Percentiles rank a stretch among this genome's conserved stretches.
phyloP scores from a whole-genome alignment of 2,888 invertebrate genomes.

The Drosophila colorata region DNA sequence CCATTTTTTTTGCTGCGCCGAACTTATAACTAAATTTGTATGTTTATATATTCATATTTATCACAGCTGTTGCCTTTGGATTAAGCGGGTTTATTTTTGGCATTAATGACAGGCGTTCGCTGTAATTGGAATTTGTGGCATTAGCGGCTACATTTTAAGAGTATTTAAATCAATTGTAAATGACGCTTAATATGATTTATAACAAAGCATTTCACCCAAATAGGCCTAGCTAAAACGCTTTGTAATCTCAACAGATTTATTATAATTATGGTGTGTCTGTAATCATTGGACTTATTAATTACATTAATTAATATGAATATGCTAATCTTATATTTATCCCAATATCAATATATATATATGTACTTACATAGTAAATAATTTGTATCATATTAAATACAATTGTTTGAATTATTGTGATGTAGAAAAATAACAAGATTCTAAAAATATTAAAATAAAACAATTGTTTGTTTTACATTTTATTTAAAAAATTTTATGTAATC shows the following conservation, averaged over 20 bases:
- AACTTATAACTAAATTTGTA: slow-evolving; percentile 1
- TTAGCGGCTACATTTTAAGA: slow-evolving; percentile 30
- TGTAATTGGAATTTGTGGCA: slow-evolving; percentile 56
- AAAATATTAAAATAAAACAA: neutral
- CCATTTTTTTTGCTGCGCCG: neutral
- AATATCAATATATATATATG: neutral
- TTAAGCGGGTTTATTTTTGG: slow-evolving; percentile 40
- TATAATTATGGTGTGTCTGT: neutral
- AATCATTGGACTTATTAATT: neutral
- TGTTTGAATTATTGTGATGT: too few species aligned
- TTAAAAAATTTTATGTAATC: too few species aligned
- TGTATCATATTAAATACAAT: too few species aligned
- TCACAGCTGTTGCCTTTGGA: slow-evolving; percentile 51
- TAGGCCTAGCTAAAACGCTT: neutral
- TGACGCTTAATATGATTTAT: slow-evolving; percentile 3
- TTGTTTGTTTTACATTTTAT: too few species aligned
- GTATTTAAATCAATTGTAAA: slow-evolving; percentile 55
- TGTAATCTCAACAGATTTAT: neutral
- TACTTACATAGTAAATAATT: neutral
- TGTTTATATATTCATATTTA: slow-evolving; percentile 2
- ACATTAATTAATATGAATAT: neutral
- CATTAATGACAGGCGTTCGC: slow-evolving; percentile 46
- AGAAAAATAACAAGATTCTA: too few species aligned
- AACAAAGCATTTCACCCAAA: too few species aligned
- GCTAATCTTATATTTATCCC: neutral